phyloP scores from a whole-genome alignment of 2,113 vertebrate genomes.

The Calyptommatus sinebrachiatus region DNA sequence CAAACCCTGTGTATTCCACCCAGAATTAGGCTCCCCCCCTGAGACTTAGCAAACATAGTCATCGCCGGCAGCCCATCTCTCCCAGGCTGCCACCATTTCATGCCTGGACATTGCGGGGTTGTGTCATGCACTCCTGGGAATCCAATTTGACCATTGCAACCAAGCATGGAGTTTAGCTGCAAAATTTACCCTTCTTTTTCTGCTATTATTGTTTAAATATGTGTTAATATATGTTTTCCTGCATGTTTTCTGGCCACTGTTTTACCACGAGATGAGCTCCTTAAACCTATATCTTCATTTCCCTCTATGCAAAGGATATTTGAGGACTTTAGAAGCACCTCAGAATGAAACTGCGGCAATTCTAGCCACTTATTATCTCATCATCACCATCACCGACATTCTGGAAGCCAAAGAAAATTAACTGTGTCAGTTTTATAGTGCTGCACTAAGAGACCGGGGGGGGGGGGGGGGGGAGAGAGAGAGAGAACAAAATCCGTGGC shows the following conservation, averaged over 20 bases:
- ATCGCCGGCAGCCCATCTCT: too few relatives aligned
- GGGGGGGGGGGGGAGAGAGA: too few relatives aligned
- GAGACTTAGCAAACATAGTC: too few relatives aligned
- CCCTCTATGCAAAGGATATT: background rate
- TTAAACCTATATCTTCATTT: background rate
- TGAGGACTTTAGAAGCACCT: background rate
- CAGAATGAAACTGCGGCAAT: background rate
- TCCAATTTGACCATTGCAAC: too few relatives aligned
- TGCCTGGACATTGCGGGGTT: too few relatives aligned
- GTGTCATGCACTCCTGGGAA: too few relatives aligned
- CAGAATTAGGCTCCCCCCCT: too few relatives aligned
- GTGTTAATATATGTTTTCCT: background rate
- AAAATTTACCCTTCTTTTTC: too few relatives aligned
- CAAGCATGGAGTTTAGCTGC: too few relatives aligned
- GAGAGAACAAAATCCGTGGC: background rate
- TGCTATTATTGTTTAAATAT: background rate
- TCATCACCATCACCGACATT: background rate
- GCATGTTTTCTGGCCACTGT: background rate
- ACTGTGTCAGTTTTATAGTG: background rate
- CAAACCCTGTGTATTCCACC: too few relatives aligned
- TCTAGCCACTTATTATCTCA: background rate
- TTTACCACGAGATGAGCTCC: background rate
- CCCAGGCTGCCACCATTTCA: too few relatives aligned
- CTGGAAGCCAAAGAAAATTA: slow-evolving; percentile 2
- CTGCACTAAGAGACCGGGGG: background rate